A percentile compares a stretch with the other conserved stretches of the same genome.
Conservation (phyloP, 2,113 vertebrate genomes). For the Corynorhinus townsendii region DNA sequence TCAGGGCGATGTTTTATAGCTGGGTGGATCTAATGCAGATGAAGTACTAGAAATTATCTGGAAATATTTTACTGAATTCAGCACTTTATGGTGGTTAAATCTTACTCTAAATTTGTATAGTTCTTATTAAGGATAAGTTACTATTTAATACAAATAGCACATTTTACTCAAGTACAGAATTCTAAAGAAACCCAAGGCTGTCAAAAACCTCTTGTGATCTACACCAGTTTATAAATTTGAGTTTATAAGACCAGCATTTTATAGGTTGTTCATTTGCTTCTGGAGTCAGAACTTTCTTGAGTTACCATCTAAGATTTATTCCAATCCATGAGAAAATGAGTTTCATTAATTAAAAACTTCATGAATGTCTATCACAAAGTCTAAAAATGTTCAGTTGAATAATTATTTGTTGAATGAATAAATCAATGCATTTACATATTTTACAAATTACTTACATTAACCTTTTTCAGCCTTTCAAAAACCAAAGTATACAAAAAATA, state of each 20-base stretch:
- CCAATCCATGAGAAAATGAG: neutral
- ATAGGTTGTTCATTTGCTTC: neutral
- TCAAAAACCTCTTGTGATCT: neutral
- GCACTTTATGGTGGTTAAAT: neutral
- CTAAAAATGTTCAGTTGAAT: neutral
- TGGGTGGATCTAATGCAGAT: neutral
- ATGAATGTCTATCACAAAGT: neutral
- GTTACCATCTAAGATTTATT: neutral
- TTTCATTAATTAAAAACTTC: neutral
- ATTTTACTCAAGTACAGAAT: neutral
- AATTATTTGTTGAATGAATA: neutral
- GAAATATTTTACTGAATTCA: neutral
- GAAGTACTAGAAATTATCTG: neutral
- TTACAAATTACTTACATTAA: neutral
- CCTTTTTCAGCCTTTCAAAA: neutral
- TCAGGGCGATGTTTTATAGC: neutral
- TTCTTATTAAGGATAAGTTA: neutral
- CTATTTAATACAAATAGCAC: neutral
- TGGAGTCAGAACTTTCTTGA: neutral
- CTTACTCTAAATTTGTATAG: neutral
- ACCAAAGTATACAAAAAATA: neutral
- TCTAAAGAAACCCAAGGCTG: neutral
- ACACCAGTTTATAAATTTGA: neutral
- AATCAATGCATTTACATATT: neutral
- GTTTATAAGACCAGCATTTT: neutral